Evolutionary conservation across 2,113 vertebrate species (phyloP).

Genomic region (Lepus timidus): DNA sequence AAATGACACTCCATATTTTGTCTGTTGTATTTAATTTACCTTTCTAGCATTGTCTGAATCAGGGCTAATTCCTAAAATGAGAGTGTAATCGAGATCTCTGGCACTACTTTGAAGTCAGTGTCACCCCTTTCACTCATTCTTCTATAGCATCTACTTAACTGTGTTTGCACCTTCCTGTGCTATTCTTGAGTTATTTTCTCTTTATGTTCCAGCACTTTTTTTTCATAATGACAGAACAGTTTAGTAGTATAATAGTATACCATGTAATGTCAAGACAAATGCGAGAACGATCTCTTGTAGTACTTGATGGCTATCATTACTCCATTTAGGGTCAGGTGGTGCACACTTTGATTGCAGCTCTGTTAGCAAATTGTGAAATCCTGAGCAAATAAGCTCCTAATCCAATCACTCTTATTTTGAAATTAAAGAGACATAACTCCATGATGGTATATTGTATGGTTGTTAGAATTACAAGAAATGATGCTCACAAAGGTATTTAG

Average conservation of each 20-base stretch:
- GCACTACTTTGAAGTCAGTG: neutral
- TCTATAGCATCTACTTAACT: neutral
- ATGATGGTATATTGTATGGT: neutral
- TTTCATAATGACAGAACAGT: neutral
- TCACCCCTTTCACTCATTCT: neutral
- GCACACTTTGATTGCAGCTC: neutral
- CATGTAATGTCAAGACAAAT: neutral
- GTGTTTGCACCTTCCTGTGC: neutral
- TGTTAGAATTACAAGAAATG: neutral
- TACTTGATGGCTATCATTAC: neutral
- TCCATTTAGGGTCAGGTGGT: neutral
- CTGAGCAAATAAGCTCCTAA: neutral
- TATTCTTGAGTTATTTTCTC: neutral
- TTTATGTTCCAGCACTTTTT: neutral
- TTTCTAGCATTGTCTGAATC: neutral
- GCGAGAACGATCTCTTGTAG: neutral
- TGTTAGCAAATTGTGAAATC: neutral
- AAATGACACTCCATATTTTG: neutral
- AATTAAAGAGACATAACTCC: neutral
- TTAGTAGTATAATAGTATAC: neutral
- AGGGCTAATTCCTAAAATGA: slow-evolving; percentile 16
- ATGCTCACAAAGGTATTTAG: neutral
- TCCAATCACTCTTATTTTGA: neutral
- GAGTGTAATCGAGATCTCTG: neutral
- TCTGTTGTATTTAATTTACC: neutral